These are phyloP conservation scores for Calvadosia cruxmelitensis DNA, from an alignment of 30 jellyfish, hydroid and myxozoan species.

Conservation along the genomic window DNA sequence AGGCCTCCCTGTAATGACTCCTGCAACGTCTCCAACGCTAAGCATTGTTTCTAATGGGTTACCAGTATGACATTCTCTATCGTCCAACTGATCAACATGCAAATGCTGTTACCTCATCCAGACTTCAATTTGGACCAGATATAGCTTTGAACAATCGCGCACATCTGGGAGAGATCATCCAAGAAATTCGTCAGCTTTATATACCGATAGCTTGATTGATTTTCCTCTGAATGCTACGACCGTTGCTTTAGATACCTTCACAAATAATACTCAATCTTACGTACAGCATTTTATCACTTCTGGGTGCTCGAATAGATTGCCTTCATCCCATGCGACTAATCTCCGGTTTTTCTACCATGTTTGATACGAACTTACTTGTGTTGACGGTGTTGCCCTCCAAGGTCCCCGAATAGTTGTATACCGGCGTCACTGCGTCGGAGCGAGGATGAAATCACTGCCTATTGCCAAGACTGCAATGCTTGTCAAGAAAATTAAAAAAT, in stretches of 20 bases:
- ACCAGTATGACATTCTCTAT: conserved; percentile 4
- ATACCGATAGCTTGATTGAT: neutral
- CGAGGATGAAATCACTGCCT: too few species aligned
- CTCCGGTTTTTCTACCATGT: neutral
- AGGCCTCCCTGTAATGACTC: conserved; percentile 37
- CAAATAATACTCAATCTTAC: conserved; percentile 13
- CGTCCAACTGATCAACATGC: conserved; percentile 22
- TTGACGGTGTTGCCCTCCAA: too few species aligned
- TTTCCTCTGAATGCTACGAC: conserved; percentile 25
- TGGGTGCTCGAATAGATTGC: conserved; percentile 14
- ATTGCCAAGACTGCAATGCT: too few species aligned
- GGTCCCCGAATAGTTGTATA: too few species aligned
- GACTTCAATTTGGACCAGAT: conserved; percentile 15
- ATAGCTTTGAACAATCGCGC: neutral
- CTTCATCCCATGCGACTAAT: too few species aligned
- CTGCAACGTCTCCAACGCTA: conserved; percentile 44
- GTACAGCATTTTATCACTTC: conserved; percentile 6
- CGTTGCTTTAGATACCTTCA: conserved; percentile 6
- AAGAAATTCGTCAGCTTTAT: conserved; percentile 11
- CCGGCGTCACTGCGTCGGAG: too few species aligned
- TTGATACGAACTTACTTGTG: neutral
- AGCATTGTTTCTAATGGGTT: conserved; percentile 31
- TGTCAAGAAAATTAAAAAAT: conserved; percentile 13
- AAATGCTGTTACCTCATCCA: conserved; percentile 12
- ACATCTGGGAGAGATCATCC: too few species aligned